Evolutionary conservation across 2,888 invertebrate species (phyloP).

Genomic region (Steromphala cineraria): DNA sequence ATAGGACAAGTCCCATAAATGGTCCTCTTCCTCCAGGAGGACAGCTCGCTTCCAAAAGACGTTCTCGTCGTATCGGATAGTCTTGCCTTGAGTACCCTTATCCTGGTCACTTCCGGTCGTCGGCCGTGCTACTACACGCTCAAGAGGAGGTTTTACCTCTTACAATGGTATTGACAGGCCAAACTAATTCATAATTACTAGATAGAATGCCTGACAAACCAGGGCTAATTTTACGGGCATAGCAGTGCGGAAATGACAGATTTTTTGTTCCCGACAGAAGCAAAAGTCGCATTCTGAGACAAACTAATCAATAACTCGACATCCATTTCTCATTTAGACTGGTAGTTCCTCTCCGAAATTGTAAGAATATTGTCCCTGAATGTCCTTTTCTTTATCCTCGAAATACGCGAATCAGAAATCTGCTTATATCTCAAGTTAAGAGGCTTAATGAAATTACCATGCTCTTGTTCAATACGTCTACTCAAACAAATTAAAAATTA

Average conservation of each 20-base stretch:
- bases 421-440: too few species aligned
- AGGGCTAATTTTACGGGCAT: not conserved
- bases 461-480: too few species aligned
- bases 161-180: slow-evolving; percentile 3
- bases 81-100: not conserved
- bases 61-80: not conserved
- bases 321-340: not conserved
- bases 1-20: not conserved
- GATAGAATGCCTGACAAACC: slow-evolving; percentile 1
- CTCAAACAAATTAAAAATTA: too few species aligned
- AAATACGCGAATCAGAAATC: too few species aligned
- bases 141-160: not conserved
- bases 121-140: not conserved
- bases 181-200: slow-evolving; percentile 2
- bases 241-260: not conserved
- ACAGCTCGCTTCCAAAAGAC: not conserved
- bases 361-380: too few species aligned
- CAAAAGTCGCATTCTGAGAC: not conserved
- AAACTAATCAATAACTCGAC: not conserved
- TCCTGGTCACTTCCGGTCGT: not conserved
- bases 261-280: not conserved
- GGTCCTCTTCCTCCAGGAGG: not conserved
- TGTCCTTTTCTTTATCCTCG: too few species aligned
- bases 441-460: too few species aligned
- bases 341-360: too few species aligned